Base-by-base conservation (phyloP, 2,797 vertebrate genomes). In the Trematomus bernacchii region DNA sequence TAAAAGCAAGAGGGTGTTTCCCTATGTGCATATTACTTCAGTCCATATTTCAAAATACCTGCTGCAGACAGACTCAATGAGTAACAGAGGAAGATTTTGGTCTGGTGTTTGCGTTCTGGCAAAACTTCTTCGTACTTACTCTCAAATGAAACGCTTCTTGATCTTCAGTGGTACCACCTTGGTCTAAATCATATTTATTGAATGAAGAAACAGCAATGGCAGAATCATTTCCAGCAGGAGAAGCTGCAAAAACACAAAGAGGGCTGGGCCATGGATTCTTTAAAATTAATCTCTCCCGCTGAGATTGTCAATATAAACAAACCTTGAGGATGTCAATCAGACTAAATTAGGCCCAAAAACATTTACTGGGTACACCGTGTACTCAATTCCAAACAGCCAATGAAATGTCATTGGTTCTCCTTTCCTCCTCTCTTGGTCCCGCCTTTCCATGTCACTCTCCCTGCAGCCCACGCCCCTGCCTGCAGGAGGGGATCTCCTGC, bases 331-430 rank as follows among this genome's bases (percentile, higher is more conserved):
- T 30, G 52, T 71, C 64, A 55, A 10, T 52, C 11, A 53, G 50
- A 10, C 46, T 48, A 47, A 33, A 30, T 12, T 1, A 8, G 6
- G 14, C 44, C 8, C 7, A 0, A 44, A 59, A 70, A 71, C 37
- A 58, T 76, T 30, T 19, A 46, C 14, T 47, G 37, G 64, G 86
- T 68, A 92, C 89, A 87, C 10, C 0, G 13, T 87, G 89, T 86
- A 61, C 88, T 76, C 46, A 64, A 15, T 14, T 4, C 3, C 15
- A 18, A 58, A 27, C 71, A 80, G 63, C 91, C 91, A 93, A 93
- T 91, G 79, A 89, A 53, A 89, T 37, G 15, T 51, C 4, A 15
- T 5, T 46, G 40, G 9, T 3, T 4, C 53, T 21, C 42, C 60
- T 66, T 53, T 62, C 37, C 47, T 66, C 21, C 74, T 1, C 1